Base-by-base conservation (phyloP, 1,140 invertebrate species). In the Microplitis mediator region DNA sequence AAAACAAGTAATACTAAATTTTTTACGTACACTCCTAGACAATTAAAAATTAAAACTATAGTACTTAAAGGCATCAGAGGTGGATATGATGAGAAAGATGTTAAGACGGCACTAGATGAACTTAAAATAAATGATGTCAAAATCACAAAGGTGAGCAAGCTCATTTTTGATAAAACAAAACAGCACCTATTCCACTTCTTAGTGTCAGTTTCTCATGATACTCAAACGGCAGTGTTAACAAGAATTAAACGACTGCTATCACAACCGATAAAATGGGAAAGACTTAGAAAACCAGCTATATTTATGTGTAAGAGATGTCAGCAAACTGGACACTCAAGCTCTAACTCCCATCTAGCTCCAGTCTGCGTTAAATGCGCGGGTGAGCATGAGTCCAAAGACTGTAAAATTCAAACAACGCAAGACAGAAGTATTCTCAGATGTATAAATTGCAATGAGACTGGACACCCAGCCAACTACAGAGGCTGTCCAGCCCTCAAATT, bases 11-110 rank as follows among this genome's bases (percentile, higher is more conserved):
- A 60, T 3, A 23, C 14, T 4, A 58, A 69, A 45, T 69, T 35
- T 52, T 54, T 36, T 39, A 69, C 67, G 2, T 69, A 60, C 36
- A 69, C 67, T 1, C 67, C 67, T 2, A 60, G 51, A 6, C 67
- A 69, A 8, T 34, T 69, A 14, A 69, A 69, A 39, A 34, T 36
- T 23, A 69, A 69, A 60, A 58, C 67, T 4, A 60, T 69, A 6
- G 67, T 69, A 4, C 13, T 69, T 3, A 69, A 69, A 69, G 67
- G 67, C 1, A 39, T 69, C 31, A 69, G 54, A 32, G 67, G 67
- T 0, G 67, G 67, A 3, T 69, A 31, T 35, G 51, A 69, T n/a
- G 66, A 69, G 56, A 35, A 3, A 1, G 66, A 56, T 4, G 35
- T 56, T 54, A 3, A 6, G 1, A 31, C 23, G 3, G 52, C 23